Evolutionary conservation across 2,797 vertebrate genomes (phyloP).

Genomic region (Sebastes itinus): DNA sequence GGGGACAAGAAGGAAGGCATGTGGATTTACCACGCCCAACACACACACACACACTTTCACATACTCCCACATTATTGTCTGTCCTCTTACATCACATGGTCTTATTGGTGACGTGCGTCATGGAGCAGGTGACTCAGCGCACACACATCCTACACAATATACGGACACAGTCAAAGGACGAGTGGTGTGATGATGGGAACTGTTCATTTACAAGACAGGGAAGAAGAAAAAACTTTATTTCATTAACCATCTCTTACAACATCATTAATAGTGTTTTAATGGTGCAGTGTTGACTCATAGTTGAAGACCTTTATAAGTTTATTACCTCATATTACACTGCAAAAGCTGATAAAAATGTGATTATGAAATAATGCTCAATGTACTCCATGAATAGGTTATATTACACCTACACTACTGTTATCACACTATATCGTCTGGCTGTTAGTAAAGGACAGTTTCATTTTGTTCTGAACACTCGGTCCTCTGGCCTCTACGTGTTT

Average conservation of each 20-base stretch:
- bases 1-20: background rate
- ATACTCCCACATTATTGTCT: conserved; percentile 14
- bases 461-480: background rate
- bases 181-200: background rate
- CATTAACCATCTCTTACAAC: background rate
- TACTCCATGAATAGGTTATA: conserved; percentile 26
- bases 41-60: background rate
- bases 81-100: conserved; percentile 5
- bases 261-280: background rate
- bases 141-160: background rate
- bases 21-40: background rate
- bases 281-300: background rate
- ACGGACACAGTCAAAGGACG: background rate
- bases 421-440: background rate
- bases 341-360: background rate
- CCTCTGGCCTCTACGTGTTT: background rate
- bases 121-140: conserved; percentile 51
- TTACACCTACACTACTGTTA: background rate
- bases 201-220: background rate
- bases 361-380: background rate
- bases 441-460: background rate
- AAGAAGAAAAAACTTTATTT: background rate
- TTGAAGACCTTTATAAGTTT: background rate
- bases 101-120: conserved; percentile 30
- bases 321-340: background rate